Evolutionary conservation across 2,888 invertebrate genomes (phyloP), one percentile per base, ranked within the genome.

Genomic region (Acanthopleura granulata): DNA sequence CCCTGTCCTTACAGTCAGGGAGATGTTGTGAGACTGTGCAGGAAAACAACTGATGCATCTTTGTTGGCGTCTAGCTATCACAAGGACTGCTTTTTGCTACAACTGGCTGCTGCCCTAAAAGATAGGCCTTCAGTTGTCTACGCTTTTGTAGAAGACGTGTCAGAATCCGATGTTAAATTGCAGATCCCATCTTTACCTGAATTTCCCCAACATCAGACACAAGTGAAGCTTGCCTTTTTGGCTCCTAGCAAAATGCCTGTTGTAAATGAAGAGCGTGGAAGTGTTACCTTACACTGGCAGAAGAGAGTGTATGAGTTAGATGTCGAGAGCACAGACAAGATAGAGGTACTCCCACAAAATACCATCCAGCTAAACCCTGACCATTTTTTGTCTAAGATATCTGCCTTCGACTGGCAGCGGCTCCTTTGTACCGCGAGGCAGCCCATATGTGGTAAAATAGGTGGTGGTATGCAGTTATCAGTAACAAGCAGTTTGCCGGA

Each of bases 391-490:
- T 80, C 80, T 76, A 81, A 78, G 74, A 81, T 88, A 51, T 83
- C 84, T 27, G 81, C 85, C 12, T 78, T 81, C 66, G 82, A 83
- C 16, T 88, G 88, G 88, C 85, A 87, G 77, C 79, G 81, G 50
- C 72, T 88, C 15, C 79, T 88, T 12, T 82, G 80, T 29, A 82
- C 86, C 6, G 79, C 86, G 11, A 74, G 85, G 51, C 83, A 85
- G 62, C 82, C 82, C 69, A 80, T 85, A 70, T 73, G 76, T n/a
- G 76, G 77, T 72, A 83, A 83, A 66, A 18, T 57, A 3, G 40
- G 9, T 40, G 40, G 9, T 40, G 40, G 40, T 40, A 40, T 40
- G 40, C 40, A 40, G 40, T n/a, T 57, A 61, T 72, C 76, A 11
- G 76, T 80, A 22, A 79, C 82, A 18, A 71, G 76, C 18, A 75